Base-by-base conservation (phyloP, 1,140 invertebrate species). In the Ruditapes philippinarum region DNA sequence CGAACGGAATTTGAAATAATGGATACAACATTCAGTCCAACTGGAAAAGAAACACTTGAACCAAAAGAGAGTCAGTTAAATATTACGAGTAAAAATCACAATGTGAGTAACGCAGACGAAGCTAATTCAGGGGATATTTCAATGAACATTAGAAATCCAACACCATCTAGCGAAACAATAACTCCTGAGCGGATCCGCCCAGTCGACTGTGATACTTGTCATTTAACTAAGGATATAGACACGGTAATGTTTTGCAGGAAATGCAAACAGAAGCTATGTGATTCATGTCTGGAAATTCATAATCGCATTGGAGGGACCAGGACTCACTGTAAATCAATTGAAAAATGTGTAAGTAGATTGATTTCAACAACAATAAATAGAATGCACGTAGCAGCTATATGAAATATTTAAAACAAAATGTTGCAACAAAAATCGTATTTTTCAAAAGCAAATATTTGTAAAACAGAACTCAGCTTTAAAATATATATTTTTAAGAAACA, bases 301-400 rank as follows among this genome's bases (percentile, higher is more conserved):
- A 31, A 49, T 49, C 73, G 45, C 12, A 22, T 76, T 45, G 73
- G 73, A 14, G n/a, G 22, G 0, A 76, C 73, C 9, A 76, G 73
- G 38, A 45, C 25, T 25, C 73, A 76, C 22, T 7, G 2, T 49
- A 17, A 45, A 4, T 25, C n/a, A 1, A 76, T 28, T 11, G 73
- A 76, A 76, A 76, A 33, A n/a, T 76, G 73, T 36, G 73, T 76
- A 36, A 76, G 73, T 76, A n/a, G n/a, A n/a, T n/a, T n/a, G n/a
- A n/a, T n/a, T n/a, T n/a, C n/a, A n/a, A n/a, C n/a, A n/a, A n/a
- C n/a, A n/a, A n/a, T n/a, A n/a, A n/a, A n/a, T n/a, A n/a, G n/a
- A n/a, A n/a, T n/a, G n/a, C n/a, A n/a, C n/a, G n/a, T n/a, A n/a
- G n/a, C n/a, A n/a, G n/a, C n/a, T n/a, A n/a, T n/a, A n/a, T n/a